Evolutionary conservation across 1,140 invertebrate species (phyloP).

Genomic region (Zaprionus gabonicus): DNA sequence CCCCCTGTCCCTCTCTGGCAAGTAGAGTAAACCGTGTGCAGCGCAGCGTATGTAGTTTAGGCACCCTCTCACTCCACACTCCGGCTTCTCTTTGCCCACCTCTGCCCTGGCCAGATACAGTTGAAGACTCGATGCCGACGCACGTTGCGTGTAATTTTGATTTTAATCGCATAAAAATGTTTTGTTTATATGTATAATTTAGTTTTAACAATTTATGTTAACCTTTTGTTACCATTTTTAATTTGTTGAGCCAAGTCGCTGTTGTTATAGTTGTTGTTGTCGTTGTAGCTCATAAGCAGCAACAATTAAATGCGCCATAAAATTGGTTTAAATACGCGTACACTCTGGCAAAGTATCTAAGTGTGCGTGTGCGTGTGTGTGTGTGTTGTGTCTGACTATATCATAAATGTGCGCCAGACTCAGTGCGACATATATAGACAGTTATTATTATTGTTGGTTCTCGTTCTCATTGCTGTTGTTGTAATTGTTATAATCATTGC

Average conservation of each 20-base stretch:
- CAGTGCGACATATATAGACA: constrained; percentile 59
- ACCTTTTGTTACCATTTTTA: constrained; percentile 83
- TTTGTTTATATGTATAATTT: constrained; percentile 84
- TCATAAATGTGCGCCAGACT: constrained; percentile 46
- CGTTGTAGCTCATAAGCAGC: constrained; percentile 73
- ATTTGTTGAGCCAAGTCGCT: constrained; percentile 53
- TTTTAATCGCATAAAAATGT: constrained; percentile 82
- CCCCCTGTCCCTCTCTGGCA: neutral
- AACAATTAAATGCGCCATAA: constrained; percentile 81
- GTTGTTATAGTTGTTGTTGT: constrained; percentile 22
- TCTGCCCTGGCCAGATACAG: neutral
- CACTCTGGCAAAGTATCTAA: constrained; percentile 27
- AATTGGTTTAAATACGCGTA: constrained; percentile 79
- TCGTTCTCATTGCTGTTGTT: constrained; percentile 45
- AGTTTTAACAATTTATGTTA: constrained; percentile 82
- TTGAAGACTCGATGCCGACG: constrained; percentile 56
- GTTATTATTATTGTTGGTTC: constrained; percentile 66
- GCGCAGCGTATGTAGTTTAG: constrained; percentile 44
- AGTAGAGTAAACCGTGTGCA: constrained; percentile 44
- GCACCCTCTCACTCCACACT: neutral
- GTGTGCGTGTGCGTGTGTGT: constrained; percentile 15
- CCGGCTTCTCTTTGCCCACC: too few relatives aligned
- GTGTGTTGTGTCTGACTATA: constrained; percentile 28
- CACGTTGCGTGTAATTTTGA: constrained; percentile 83
- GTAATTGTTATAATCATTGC: constrained; percentile 73